A percentile compares a stretch with the other conserved stretches of the same genome.
Evolutionary conservation across 2,888 invertebrate genomes (phyloP).

Genomic region (Pterostichus madidus): DNA sequence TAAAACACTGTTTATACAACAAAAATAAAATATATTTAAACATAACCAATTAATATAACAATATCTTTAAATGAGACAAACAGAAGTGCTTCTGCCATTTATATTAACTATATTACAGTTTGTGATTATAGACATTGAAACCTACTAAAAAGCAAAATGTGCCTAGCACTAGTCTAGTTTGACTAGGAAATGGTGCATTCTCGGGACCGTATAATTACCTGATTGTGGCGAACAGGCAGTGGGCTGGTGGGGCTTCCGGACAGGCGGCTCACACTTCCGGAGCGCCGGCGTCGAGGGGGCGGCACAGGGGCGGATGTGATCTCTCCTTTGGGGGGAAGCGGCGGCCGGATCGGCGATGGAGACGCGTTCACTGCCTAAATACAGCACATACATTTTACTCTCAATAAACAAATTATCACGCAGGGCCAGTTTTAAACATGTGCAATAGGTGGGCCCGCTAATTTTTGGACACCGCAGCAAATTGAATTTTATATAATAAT

Average conservation of each 20-base stretch:
- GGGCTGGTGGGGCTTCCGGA: constrained; percentile 76
- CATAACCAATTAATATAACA: constrained; percentile 63
- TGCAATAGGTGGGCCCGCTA: background rate
- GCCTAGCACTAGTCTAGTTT: background rate
- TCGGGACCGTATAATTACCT: constrained; percentile 69
- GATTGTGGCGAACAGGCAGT: constrained; percentile 76
- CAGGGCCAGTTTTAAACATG: background rate
- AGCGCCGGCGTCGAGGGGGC: constrained; percentile 82
- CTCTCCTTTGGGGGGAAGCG: constrained; percentile 85
- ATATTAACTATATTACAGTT: constrained; percentile 48
- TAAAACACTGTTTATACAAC: constrained; percentile 65
- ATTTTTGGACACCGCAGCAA: no score
- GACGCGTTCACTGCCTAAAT: constrained; percentile 71
- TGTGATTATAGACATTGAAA: constrained; percentile 32
- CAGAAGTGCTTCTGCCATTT: constrained; percentile 60
- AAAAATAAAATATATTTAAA: constrained; percentile 67
- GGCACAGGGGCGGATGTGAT: constrained; percentile 80
- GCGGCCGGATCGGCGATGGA: constrained; percentile 77
- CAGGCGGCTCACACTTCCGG: constrained; percentile 78
- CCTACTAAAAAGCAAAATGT: constrained; percentile 1
- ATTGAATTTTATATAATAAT: no score
- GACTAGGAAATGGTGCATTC: constrained; percentile 55
- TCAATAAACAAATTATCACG: background rate
- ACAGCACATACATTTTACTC: background rate
- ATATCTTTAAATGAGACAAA: constrained; percentile 62